Base-by-base conservation (phyloP, 1,140 invertebrate genomes). In the Coenobita brevimanus region DNA sequence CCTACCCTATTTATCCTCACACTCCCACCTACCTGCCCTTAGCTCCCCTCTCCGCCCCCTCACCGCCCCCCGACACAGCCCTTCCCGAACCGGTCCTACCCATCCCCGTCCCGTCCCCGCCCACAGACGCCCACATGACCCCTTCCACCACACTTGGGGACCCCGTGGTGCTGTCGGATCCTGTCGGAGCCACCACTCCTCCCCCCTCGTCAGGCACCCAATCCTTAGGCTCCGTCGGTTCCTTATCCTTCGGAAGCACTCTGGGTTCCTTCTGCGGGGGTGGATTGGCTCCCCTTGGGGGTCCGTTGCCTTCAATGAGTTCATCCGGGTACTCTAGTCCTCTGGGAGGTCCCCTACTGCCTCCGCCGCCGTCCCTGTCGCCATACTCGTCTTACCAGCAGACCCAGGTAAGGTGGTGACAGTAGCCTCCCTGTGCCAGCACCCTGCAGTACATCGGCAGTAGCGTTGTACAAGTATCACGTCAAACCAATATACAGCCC, bases 41-140 rank as follows among this genome's bases (percentile, higher is more conserved):
- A 87, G 97, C 97, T 92, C 96, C 97, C 91, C 96, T 96, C 0
- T 96, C 97, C 17, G 96, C 97, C 17, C 96, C 97, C 92, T 96
- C 96, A 15, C 95, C 94, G 89, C 94, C 93, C 91, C 92, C 84
- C 92, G 83, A 27, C 91, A 92, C 81, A 83, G 92, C 57, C 73
- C 60, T 89, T 38, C 80, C 89, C 8, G 84, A 75, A 21, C 71
- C 79, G 2, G 50, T 81, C 85, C 80, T 87, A 3, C 50, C 80
- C 57, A 50, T 62, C 67, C 88, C 82, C 76, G 91, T 84, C 50
- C 90, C 89, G 79, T 91, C 90, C 27, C 91, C 91, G 79, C 91
- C 89, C 57, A 88, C 89, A 38, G 64, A 57, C 78, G 82, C 60
- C 79, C 88, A 82, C 83, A 73, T 79, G 21, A 73, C 76, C 62